These are phyloP conservation scores for Drosophila falleni DNA, from an alignment of 2,888 invertebrate genomes.

Conservation along the genomic window DNA sequence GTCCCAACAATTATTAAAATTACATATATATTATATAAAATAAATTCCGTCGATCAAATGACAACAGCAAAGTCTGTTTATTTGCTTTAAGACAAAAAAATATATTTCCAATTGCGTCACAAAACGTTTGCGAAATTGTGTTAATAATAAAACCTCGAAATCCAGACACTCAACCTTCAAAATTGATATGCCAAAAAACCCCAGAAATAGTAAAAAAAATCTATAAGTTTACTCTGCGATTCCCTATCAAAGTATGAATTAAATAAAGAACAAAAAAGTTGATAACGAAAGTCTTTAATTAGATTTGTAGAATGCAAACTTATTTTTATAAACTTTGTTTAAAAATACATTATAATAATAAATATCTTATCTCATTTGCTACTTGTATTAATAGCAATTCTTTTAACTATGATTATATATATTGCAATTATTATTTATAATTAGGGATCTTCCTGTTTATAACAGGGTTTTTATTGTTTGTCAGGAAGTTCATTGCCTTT, in stretches of 20 bases:
- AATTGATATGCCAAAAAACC: slow-evolving; percentile 35
- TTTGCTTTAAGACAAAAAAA: slow-evolving; percentile 24
- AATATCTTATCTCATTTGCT: no score
- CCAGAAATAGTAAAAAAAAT: not conserved
- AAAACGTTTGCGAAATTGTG: slow-evolving; percentile 34
- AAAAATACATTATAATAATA: not conserved
- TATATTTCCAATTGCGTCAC: slow-evolving; percentile 59
- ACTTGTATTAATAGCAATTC: no score
- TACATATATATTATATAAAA: not conserved
- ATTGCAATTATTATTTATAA: no score
- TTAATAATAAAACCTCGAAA: slow-evolving; percentile 51
- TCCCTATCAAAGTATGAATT: not conserved
- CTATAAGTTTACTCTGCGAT: slow-evolving; percentile 1
- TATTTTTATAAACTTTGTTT: slow-evolving; percentile 3
- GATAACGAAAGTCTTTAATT: slow-evolving; percentile 2
- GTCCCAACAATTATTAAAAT: slow-evolving; percentile 5
- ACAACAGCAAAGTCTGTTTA: slow-evolving; percentile 36
- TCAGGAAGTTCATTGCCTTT: no score
- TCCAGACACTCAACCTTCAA: slow-evolving; percentile 32
- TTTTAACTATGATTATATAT: no score
- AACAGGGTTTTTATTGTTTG: no score
- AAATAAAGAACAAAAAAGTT: not conserved
- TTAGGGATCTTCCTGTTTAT: no score
- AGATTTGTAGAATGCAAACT: not conserved
- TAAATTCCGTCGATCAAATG: slow-evolving; percentile 45